Base-by-base conservation (phyloP, 2,888 invertebrate genomes). In the Meganola albula region DNA sequence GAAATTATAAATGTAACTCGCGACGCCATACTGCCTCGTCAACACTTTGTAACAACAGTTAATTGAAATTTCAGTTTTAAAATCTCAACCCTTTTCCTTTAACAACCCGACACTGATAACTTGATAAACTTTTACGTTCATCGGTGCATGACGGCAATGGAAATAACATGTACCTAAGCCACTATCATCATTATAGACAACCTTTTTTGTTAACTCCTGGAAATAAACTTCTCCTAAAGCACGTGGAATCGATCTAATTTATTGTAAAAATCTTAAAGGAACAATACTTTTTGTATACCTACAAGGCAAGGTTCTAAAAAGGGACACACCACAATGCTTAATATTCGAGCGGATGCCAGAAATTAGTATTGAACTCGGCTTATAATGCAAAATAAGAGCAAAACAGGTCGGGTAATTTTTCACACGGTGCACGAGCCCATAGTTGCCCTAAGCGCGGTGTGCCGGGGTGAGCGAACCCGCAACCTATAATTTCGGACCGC, bases 401-500 rank as follows among this genome's bases (percentile, higher is more conserved):
- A 79, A 72, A 78, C n/a, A n/a, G 67, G 59, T 47, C 34, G 48
- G 72, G 79, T 77, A 77, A 84, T 83, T 82, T 80, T 83, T 85
- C 84, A 85, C 85, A 85, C 85, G 84, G 80, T 76, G 70, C 75
- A 71, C 65, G 59, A 72, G 67, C 56, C 74, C 72, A 80, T 80
- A 82, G 84, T 78, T 73, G 83, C 84, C 82, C 83, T 79, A 75
- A 83, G 83, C 82, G 74, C 76, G 68, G 66, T 63, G 63, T 66
- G 70, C 53, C 66, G 80, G 75, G 83, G 83, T 85, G 72, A 84
- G 69, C 80, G 85, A 84, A 78, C 85, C 74, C 73, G 64, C 77
- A 76, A 77, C 74, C 83, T 78, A 84, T 78, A 84, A 84, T 84
- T 85, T 84, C 61, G 83, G 83, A 85, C 85, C 85, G 85, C 85